Base-by-base conservation (phyloP, 1,140 invertebrate species). In the Polypedilum pembai region DNA sequence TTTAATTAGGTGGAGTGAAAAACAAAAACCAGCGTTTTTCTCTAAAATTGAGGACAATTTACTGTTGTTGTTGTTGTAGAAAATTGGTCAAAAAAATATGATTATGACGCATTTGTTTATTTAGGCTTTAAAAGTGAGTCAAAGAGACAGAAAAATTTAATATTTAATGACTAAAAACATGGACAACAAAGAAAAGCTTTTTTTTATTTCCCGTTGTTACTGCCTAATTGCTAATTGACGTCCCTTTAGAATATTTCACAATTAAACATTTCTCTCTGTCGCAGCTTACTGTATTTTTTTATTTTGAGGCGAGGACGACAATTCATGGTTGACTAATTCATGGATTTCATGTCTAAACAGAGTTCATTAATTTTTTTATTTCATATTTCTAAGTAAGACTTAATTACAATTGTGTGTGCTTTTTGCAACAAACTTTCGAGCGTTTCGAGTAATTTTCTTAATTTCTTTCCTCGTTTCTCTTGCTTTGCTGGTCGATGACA, bases 341-440 rank as follows among this genome's bases (percentile, higher is more conserved):
- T 56, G 45, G 45, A 56, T 56, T 56, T 56, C 45, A 56, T 56
- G 45, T n/a, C 45, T 56, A 56, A 56, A 56, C 45, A 56, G n/a
- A n/a, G 45, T 56, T 56, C 45, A 56, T 15, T 56, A 12, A 56
- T 33, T 33, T 33, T 33, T 33, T 33, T 33, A 33, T 33, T 33
- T 33, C 24, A 33, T 33, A 15, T 8, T 4, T 56, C 45, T 56
- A 56, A 56, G 45, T 56, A 56, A 33, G 45, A 56, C 45, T 56
- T 56, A 56, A 56, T 56, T 56, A 56, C 45, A 56, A 15, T 56
- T 56, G 3, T 56, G 3, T 56, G 12, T 56, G 12, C 4, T 56
- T 56, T 45, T 45, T 45, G 41, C 15, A 15, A 5, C 24, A 33
- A 33, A 33, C 24, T 33, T 33, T 56, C 10, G 12, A 3, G 45